phyloP scores from a whole-genome alignment of 2,888 invertebrate genomes.

The Nephrotoma guestfalica region DNA sequence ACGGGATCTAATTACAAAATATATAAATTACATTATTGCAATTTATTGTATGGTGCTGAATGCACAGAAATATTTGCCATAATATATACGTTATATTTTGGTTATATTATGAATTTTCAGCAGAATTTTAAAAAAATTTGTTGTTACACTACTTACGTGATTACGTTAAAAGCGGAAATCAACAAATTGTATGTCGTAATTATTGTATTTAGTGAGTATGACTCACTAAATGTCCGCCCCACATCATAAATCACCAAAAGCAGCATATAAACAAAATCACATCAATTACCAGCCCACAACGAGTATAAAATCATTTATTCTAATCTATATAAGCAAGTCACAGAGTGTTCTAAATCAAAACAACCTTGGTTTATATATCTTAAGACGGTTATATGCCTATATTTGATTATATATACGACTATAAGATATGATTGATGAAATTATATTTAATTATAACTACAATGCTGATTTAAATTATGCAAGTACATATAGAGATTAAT shows the following conservation, averaged over 20 bases:
- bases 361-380: background rate
- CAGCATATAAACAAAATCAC: background rate
- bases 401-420: background rate
- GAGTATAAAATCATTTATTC: background rate
- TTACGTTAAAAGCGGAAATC: background rate
- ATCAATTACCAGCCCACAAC: background rate
- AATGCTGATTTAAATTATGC: background rate
- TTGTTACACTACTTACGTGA: background rate
- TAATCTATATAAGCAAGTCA: background rate
- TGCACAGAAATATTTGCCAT: background rate
- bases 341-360: background rate
- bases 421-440: background rate
- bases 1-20: background rate
- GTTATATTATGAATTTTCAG: background rate
- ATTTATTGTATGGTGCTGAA: background rate
- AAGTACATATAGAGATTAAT: background rate
- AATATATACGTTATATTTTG: background rate
- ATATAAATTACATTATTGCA: background rate
- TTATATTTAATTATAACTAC: background rate
- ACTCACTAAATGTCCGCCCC: background rate
- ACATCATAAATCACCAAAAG: background rate
- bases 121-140: background rate
- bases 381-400: background rate
- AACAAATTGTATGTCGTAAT: background rate
- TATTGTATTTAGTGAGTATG: background rate